A percentile compares a stretch with the other conserved stretches of the same genome.
These are phyloP conservation scores for Scrobipalpa atriplicella DNA, from an alignment of 2,888 invertebrate species.

Conservation along the genomic window DNA sequence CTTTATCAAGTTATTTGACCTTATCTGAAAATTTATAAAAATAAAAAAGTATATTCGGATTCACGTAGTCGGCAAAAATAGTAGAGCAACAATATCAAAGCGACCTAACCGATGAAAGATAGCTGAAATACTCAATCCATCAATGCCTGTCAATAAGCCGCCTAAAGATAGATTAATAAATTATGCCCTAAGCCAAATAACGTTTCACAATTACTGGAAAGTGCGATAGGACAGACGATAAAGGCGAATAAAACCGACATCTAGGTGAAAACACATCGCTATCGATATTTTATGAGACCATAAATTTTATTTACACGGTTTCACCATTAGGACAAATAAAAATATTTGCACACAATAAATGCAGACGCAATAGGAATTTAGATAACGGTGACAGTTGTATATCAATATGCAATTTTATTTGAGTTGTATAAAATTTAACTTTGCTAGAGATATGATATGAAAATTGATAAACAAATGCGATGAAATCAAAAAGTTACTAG, in stretches of 20 bases:
- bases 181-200: slow-evolving; percentile 43
- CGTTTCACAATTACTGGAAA: slow-evolving; percentile 42
- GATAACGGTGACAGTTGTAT: neutral
- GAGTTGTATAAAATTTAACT: neutral
- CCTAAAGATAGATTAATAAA: slow-evolving; percentile 40
- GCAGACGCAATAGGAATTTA: neutral
- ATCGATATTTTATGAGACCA: slow-evolving; percentile 49
- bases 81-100: slow-evolving; percentile 20
- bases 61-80: neutral
- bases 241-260: slow-evolving; percentile 37
- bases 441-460: neutral
- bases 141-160: slow-evolving; percentile 30
- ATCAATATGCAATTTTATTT: neutral
- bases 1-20: neutral
- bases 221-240: slow-evolving; percentile 42
- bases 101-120: slow-evolving; percentile 6
- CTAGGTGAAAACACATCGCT: slow-evolving; percentile 41
- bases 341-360: slow-evolving; percentile 7
- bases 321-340: slow-evolving; percentile 33
- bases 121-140: slow-evolving; percentile 25
- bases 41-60: neutral
- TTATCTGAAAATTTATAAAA: neutral
- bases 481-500: neutral
- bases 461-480: neutral
- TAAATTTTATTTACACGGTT: slow-evolving; percentile 42